phyloP scores from a whole-genome alignment of 2,797 vertebrate species.

The Hydrolagus colliei region DNA sequence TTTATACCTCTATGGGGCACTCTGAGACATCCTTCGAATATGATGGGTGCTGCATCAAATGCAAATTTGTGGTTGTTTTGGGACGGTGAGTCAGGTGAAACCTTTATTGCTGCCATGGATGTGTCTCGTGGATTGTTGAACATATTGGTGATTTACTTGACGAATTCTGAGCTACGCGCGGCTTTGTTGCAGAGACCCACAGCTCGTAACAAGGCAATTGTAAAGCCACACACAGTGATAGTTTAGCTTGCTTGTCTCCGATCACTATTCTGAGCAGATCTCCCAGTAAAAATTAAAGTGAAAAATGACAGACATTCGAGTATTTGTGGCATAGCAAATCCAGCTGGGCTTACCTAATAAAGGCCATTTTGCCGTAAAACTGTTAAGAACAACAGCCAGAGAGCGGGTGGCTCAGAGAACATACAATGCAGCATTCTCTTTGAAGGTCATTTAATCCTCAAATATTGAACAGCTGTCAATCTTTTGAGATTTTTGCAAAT shows the following conservation, averaged over 20 bases:
- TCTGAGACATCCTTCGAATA: too few relatives aligned
- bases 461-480: slow-evolving; percentile 3
- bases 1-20: too few relatives aligned
- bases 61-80: too few relatives aligned
- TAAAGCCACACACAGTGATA: too few relatives aligned
- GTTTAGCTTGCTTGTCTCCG: too few relatives aligned
- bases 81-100: too few relatives aligned
- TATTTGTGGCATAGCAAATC: neutral
- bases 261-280: neutral
- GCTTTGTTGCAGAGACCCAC: neutral
- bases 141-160: neutral
- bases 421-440: neutral
- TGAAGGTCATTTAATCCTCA: neutral
- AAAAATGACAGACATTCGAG: neutral
- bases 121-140: too few relatives aligned
- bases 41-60: too few relatives aligned
- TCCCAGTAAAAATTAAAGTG: neutral
- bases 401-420: neutral
- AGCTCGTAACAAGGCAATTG: too few relatives aligned
- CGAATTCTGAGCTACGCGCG: neutral
- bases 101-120: too few relatives aligned
- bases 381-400: neutral
- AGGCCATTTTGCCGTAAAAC: neutral
- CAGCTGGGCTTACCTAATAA: neutral
- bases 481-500: neutral